Evolutionary conservation across 2,113 vertebrate genomes (phyloP).

Genomic region (Paramormyrops kingsleyae): DNA sequence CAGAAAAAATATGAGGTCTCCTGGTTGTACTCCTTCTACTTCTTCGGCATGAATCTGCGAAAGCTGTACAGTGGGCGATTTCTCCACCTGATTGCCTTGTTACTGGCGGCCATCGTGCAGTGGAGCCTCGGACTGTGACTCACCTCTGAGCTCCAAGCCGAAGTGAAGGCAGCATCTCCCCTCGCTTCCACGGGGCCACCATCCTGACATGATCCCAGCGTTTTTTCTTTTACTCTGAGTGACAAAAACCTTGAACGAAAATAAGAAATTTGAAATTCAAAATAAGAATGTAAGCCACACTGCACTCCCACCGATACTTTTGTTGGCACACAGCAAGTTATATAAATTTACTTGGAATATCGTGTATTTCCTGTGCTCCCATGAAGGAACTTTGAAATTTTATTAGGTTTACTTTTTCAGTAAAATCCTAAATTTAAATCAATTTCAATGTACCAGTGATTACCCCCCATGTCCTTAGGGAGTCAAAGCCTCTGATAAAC

Average conservation of each 20-base stretch:
- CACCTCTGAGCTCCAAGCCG: not conserved
- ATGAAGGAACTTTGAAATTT: not conserved
- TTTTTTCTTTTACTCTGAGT: not conserved
- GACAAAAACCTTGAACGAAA: not conserved
- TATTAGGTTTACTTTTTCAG: not conserved
- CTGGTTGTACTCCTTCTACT: not conserved
- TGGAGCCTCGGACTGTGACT: not conserved
- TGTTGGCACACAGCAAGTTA: not conserved
- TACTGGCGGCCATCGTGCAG: conserved; percentile 28
- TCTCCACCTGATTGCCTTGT: conserved; percentile 26
- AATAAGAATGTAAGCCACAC: not conserved
- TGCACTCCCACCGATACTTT: not conserved
- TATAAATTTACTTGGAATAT: not conserved
- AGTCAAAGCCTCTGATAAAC: too few relatives aligned
- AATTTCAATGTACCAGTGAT: too few relatives aligned
- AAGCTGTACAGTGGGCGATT: conserved; percentile 29
- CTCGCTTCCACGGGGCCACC: not conserved
- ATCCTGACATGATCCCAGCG: not conserved
- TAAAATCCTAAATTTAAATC: not conserved
- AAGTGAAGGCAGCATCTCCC: not conserved
- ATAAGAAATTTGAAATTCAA: not conserved
- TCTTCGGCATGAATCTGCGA: conserved; percentile 14
- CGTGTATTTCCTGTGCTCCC: not conserved
- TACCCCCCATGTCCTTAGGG: too few relatives aligned
- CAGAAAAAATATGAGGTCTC: not conserved